Conservation (phyloP, 2,888 invertebrate genomes). For the Halocaridina rubra region DNA sequence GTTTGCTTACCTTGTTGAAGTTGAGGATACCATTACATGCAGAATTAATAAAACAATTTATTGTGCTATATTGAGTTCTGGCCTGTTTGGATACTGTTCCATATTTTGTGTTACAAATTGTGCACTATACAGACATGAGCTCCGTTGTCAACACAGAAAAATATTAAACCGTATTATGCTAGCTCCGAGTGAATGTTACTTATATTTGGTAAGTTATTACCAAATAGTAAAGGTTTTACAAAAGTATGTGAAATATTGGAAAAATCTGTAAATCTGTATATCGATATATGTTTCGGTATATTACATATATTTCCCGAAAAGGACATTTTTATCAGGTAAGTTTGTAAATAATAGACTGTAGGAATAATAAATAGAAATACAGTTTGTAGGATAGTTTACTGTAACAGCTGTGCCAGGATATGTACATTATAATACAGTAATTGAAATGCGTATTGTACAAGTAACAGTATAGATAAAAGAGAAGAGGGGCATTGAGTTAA, state of each 20-base stretch:
- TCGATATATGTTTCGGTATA: not conserved
- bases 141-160: too few species aligned
- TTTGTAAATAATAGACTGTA: not conserved
- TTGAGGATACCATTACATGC: too few species aligned
- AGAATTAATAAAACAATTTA: too few species aligned
- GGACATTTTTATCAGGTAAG: not conserved
- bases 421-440: conserved; percentile 54
- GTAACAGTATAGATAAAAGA: conserved; percentile 32
- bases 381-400: conserved; percentile 28
- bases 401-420: conserved; percentile 55
- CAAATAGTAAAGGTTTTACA: not conserved
- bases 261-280: not conserved
- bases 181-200: too few species aligned
- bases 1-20: too few species aligned
- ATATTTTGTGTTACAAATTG: too few species aligned
- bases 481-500: conserved; percentile 3
- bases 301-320: not conserved
- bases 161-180: too few species aligned
- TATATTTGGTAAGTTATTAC: not conserved
- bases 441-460: conserved; percentile 50
- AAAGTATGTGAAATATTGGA: not conserved
- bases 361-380: not conserved
- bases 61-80: too few species aligned
- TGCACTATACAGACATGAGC: too few species aligned
- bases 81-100: too few species aligned